A percentile compares a stretch with the other conserved stretches of the same genome.
These are phyloP conservation scores for Tribolium castaneum DNA, from an alignment of 1,140 invertebrate species.

Conservation along the genomic window DNA sequence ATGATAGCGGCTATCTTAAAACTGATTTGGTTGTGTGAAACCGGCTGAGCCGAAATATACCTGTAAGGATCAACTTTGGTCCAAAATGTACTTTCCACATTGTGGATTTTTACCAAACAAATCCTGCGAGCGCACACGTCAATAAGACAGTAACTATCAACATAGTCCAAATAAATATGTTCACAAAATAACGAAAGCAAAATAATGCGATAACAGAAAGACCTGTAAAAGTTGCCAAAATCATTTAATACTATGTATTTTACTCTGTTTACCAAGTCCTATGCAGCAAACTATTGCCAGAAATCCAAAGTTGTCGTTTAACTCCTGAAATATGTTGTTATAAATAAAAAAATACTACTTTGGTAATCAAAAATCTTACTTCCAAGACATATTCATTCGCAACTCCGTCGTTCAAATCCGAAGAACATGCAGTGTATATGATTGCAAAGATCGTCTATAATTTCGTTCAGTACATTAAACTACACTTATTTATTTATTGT, in stretches of 20 bases:
- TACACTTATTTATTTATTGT: not conserved
- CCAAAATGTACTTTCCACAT: not conserved
- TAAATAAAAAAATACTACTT: too few species aligned
- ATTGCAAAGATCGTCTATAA: not conserved
- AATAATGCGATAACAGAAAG: not conserved
- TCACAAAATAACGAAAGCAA: slow-evolving; percentile 25
- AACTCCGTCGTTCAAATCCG: slow-evolving; percentile 10
- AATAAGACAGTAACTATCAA: not conserved
- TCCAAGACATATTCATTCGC: not conserved
- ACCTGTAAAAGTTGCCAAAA: not conserved
- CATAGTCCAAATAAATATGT: not conserved
- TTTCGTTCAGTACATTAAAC: not conserved
- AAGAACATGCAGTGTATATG: not conserved
- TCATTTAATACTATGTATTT: not conserved
- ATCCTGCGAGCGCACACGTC: not conserved
- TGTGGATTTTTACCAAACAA: slow-evolving; percentile 10
- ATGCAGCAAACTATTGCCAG: not conserved
- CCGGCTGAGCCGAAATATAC: not conserved
- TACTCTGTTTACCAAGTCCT: not conserved
- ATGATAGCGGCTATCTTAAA: not conserved
- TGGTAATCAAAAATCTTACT: too few species aligned
- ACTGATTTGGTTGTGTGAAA: not conserved
- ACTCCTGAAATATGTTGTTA: too few species aligned
- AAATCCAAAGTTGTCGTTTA: too few species aligned
- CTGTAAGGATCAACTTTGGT: not conserved